Conservation (phyloP, 2,797 vertebrate species). For the Pipistrellus pipistrellus region DNA sequence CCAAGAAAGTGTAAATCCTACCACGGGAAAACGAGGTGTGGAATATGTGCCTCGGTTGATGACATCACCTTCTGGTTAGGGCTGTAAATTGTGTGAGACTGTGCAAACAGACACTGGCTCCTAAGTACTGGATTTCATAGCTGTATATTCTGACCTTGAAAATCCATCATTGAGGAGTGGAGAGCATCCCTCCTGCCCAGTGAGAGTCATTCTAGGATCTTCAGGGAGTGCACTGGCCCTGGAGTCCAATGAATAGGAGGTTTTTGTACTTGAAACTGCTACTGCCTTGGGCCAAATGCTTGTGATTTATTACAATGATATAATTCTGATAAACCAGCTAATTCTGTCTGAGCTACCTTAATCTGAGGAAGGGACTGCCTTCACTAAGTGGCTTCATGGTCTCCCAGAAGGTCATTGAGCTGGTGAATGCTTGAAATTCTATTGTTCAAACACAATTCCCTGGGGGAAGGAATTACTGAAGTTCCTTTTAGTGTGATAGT, state of each 20-base stretch:
- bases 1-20: slow-evolving; percentile 86
- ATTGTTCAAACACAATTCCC: neutral
- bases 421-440: neutral
- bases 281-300: slow-evolving; percentile 61
- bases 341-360: neutral
- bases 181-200: slow-evolving; percentile 74
- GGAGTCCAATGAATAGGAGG: slow-evolving; percentile 56
- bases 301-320: slow-evolving; percentile 45
- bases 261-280: slow-evolving; percentile 73
- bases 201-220: slow-evolving; percentile 18
- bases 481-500: neutral
- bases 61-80: slow-evolving; percentile 86
- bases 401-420: neutral
- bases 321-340: slow-evolving; percentile 28
- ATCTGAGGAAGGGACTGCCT: neutral
- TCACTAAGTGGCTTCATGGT: neutral
- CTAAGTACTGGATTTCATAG: slow-evolving; percentile 85
- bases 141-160: slow-evolving; percentile 78
- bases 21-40: slow-evolving; percentile 86
- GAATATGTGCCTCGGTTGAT: slow-evolving; percentile 82
- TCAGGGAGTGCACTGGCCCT: slow-evolving; percentile 1
- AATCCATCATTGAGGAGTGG: slow-evolving; percentile 78
- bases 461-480: neutral
- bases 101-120: slow-evolving; percentile 80
- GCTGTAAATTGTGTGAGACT: slow-evolving; percentile 85